Conservation (phyloP, 2,797 vertebrate species). For the Dipus sagitta region DNA sequence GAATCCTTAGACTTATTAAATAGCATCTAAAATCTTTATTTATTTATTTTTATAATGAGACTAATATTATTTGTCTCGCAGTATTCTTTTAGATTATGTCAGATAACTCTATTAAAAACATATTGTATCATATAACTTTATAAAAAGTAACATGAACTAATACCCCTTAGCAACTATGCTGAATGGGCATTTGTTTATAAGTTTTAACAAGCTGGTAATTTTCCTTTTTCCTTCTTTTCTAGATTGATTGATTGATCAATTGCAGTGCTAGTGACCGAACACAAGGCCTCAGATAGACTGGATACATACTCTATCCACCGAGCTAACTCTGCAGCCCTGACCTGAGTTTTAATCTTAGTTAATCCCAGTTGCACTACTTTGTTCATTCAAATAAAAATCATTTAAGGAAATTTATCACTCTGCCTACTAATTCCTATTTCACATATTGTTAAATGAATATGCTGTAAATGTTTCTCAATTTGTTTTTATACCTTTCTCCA, state of each 20-base stretch:
- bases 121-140: too few relatives aligned
- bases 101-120: constrained; percentile 5
- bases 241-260: background rate
- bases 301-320: too few relatives aligned
- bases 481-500: background rate
- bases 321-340: too few relatives aligned
- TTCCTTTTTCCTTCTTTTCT: background rate
- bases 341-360: too few relatives aligned
- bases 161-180: background rate
- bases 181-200: too few relatives aligned
- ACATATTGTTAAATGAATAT: background rate
- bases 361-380: background rate
- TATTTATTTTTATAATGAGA: constrained; percentile 60
- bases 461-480: background rate
- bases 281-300: too few relatives aligned
- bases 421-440: constrained; percentile 9
- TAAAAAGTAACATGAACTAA: background rate
- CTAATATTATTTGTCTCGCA: background rate
- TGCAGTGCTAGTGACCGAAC: too few relatives aligned
- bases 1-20: constrained; percentile 6
- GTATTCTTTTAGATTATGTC: constrained; percentile 35
- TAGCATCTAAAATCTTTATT: constrained; percentile 29
- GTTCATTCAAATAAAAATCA: background rate
- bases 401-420: background rate
- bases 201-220: background rate